These are phyloP conservation scores for Coracias cyanogaster DNA, from an alignment of 2,797 vertebrate genomes.

Conservation along the genomic window DNA sequence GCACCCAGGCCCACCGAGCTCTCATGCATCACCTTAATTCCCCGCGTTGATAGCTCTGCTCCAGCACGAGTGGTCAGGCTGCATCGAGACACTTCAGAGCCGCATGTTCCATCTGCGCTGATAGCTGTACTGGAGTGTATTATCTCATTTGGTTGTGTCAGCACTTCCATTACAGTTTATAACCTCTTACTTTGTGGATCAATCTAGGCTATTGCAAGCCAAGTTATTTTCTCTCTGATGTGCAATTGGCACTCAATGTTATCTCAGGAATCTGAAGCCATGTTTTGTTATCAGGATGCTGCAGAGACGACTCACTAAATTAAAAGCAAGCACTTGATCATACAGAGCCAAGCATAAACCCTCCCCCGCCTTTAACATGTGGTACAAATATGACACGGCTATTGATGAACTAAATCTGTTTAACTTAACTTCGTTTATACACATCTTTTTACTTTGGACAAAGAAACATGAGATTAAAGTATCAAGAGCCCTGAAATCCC, in stretches of 20 bases:
- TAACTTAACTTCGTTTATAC: neutral
- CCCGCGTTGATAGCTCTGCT: neutral
- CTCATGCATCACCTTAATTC: neutral
- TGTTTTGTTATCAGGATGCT: conserved; percentile 47
- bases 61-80: neutral
- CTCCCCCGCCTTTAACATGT: neutral
- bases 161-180: conserved; percentile 14
- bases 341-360: neutral
- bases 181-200: conserved; percentile 16
- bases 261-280: conserved; percentile 53
- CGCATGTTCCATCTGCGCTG: neutral
- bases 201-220: conserved; percentile 3
- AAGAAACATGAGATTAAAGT: conserved; percentile 31
- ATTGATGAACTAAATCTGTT: neutral
- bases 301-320: conserved; percentile 35
- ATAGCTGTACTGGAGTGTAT: neutral
- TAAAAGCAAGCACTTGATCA: conserved; percentile 53
- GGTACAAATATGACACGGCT: neutral
- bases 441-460: neutral
- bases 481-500: conserved; percentile 17
- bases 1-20: neutral
- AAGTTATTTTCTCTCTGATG: conserved; percentile 35
- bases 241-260: conserved; percentile 29
- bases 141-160: neutral
- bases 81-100: neutral